A percentile compares a stretch with the other conserved stretches of the same genome.
These are phyloP conservation scores for Actias luna DNA, from an alignment of 2,888 invertebrate species.

Conservation along the genomic window DNA sequence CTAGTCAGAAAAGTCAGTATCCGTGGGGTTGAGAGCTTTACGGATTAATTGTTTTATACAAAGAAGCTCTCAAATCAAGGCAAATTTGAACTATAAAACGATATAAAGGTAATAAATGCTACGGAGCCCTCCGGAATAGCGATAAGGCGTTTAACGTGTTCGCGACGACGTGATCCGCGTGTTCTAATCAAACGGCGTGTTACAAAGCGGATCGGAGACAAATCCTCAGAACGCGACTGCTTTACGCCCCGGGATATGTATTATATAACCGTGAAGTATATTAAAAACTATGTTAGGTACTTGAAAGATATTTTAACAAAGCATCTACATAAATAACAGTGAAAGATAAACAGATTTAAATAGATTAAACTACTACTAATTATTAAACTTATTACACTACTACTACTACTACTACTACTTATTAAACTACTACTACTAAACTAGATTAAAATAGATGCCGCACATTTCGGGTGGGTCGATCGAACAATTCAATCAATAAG, in stretches of 20 bases:
- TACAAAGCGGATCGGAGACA: neutral
- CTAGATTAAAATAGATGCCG: too few relatives aligned
- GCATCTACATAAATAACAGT: too few relatives aligned
- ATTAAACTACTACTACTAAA: too few relatives aligned
- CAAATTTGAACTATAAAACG: neutral
- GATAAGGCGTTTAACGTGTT: conserved; percentile 52
- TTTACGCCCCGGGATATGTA: neutral
- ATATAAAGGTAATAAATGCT: conserved; percentile 33
- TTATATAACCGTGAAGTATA: neutral
- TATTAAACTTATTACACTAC: too few relatives aligned
- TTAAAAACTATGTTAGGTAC: neutral
- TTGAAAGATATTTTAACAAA: too few relatives aligned
- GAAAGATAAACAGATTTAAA: too few relatives aligned
- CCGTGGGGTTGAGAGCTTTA: too few relatives aligned
- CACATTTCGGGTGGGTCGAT: too few relatives aligned
- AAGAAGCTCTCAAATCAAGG: neutral
- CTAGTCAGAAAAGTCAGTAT: too few relatives aligned
- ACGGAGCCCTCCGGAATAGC: conserved; percentile 49
- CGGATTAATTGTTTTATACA: neutral
- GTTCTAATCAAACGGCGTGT: conserved; percentile 31
- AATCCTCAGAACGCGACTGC: neutral
- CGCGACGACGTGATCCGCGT: conserved; percentile 33
- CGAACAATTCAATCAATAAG: too few relatives aligned
- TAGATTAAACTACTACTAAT: too few relatives aligned
- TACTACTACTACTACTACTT: too few relatives aligned